Conservation (phyloP, 2,888 invertebrate species). For the Caenorhabditis sp. region DNA sequence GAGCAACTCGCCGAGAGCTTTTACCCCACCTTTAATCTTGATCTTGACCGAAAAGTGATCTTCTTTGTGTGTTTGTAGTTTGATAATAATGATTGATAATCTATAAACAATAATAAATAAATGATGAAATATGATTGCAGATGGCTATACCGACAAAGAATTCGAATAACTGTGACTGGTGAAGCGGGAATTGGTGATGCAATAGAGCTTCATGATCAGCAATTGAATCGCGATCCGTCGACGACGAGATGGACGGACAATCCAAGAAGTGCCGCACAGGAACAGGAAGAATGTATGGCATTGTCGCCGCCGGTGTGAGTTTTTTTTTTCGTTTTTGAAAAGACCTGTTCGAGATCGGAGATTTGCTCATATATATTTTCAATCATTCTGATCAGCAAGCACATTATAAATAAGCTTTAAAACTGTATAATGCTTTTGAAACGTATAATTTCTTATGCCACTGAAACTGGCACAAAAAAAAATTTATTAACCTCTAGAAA, state of each 20-base stretch:
- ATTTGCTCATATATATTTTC: too few species aligned
- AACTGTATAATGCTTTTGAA: too few species aligned
- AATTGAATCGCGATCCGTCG: constrained; percentile 63
- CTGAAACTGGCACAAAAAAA: too few species aligned
- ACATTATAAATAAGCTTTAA: too few species aligned
- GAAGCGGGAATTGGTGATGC: constrained; percentile 74
- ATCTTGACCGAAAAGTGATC: too few species aligned
- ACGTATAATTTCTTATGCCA: too few species aligned
- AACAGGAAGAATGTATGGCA: constrained; percentile 40
- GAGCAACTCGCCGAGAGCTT: too few species aligned
- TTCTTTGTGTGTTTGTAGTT: too few species aligned
- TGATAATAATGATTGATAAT: neutral
- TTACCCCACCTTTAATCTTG: too few species aligned
- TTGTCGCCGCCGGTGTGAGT: constrained; percentile 43
- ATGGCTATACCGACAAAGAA: constrained; percentile 87
- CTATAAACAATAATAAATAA: neutral
- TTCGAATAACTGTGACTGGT: constrained; percentile 85
- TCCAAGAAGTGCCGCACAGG: constrained; percentile 42
- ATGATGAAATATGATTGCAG: too few species aligned
- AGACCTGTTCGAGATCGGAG: neutral
- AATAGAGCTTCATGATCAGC: constrained; percentile 80
- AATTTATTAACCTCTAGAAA: too few species aligned
- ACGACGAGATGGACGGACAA: constrained; percentile 50
- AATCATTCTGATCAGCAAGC: too few species aligned
- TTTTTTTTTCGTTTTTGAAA: neutral